phyloP scores from a whole-genome alignment of 1,140 invertebrate genomes.

The Onthophagus taurus region DNA sequence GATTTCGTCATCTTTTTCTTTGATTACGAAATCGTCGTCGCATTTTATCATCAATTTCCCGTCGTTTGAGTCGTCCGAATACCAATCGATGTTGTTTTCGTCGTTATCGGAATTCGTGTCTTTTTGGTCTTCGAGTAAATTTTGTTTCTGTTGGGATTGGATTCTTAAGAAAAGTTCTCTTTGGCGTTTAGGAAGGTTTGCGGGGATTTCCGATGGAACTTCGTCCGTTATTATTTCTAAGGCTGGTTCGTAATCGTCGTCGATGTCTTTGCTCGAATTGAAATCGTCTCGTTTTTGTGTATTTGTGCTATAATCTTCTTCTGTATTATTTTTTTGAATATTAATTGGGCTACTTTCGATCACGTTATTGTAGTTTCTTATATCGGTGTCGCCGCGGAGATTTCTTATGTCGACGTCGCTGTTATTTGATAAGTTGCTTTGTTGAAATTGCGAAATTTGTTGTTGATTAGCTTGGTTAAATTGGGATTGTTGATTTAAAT shows the following conservation, averaged over 20 bases:
- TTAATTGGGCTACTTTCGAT: too few species aligned
- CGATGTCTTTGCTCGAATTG: conserved; percentile 37
- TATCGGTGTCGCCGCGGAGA: conserved; percentile 10
- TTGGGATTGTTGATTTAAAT: conserved; percentile 17
- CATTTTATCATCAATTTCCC: conserved; percentile 31
- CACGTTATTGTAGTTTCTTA: conserved; percentile 7
- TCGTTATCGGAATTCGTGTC: conserved; percentile 38
- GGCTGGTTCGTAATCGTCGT: conserved; percentile 31
- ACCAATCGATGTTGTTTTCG: conserved; percentile 68
- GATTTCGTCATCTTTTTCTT: conserved; percentile 19
- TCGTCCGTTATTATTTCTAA: conserved; percentile 15
- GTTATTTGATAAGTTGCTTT: neutral
- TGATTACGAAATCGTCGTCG: conserved; percentile 28
- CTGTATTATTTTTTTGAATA: too few species aligned
- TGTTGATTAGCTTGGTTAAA: conserved; percentile 1
- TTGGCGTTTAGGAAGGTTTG: conserved; percentile 55
- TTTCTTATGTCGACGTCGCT: conserved; percentile 26
- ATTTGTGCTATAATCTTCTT: neutral
- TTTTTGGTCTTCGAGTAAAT: conserved; percentile 36
- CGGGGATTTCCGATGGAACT: conserved; percentile 23
- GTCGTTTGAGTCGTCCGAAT: conserved; percentile 62
- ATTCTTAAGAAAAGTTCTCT: conserved; percentile 58
- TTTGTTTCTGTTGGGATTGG: conserved; percentile 53
- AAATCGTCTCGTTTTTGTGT: conserved; percentile 11
- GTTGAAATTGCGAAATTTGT: too few species aligned